These are phyloP conservation scores for Montipora sp. DNA, from an alignment of 64 coral and sea anemone genomes.

Conservation along the genomic window DNA sequence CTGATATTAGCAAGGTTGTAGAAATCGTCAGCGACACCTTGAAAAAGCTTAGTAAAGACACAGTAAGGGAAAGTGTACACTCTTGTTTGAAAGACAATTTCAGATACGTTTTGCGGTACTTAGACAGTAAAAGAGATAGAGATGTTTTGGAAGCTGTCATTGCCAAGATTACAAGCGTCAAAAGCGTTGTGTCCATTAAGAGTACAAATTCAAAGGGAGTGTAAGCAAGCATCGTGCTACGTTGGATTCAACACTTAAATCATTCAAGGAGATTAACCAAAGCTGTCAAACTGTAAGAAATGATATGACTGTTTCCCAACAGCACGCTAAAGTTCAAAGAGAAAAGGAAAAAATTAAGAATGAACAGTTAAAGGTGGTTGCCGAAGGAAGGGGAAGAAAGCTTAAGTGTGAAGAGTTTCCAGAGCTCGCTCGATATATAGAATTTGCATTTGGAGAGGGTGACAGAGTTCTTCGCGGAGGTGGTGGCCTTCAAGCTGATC, in stretches of 20 bases:
- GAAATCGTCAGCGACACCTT: slow-evolving; percentile 9
- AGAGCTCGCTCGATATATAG: slow-evolving; percentile 55
- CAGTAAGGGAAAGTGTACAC: background rate
- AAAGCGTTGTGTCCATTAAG: slow-evolving; percentile 4
- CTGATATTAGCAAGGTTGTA: background rate
- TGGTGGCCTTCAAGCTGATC: slow-evolving; percentile 64
- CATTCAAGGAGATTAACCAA: slow-evolving; percentile 6
- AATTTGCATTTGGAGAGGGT: slow-evolving; percentile 11
- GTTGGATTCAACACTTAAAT: background rate
- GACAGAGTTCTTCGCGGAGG: slow-evolving; percentile 63
- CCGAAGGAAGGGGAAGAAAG: slow-evolving; percentile 46
- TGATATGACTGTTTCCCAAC: slow-evolving; percentile 1
- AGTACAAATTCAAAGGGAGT: slow-evolving; percentile 6
- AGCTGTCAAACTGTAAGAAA: slow-evolving; percentile 15
- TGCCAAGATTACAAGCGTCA: slow-evolving; percentile 6
- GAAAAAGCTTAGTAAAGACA: background rate
- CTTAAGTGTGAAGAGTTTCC: slow-evolving; percentile 74
- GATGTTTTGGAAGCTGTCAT: slow-evolving; percentile 8
- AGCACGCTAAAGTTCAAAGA: background rate
- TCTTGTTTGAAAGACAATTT: background rate
- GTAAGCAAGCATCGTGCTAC: background rate
- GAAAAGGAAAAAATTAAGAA: background rate
- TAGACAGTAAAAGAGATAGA: slow-evolving; percentile 2
- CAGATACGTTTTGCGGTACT: background rate
- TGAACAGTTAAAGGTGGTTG: background rate